phyloP scores from a whole-genome alignment of 92 coral and sea anemone genomes.

The Epizoanthus illoricatus region DNA sequence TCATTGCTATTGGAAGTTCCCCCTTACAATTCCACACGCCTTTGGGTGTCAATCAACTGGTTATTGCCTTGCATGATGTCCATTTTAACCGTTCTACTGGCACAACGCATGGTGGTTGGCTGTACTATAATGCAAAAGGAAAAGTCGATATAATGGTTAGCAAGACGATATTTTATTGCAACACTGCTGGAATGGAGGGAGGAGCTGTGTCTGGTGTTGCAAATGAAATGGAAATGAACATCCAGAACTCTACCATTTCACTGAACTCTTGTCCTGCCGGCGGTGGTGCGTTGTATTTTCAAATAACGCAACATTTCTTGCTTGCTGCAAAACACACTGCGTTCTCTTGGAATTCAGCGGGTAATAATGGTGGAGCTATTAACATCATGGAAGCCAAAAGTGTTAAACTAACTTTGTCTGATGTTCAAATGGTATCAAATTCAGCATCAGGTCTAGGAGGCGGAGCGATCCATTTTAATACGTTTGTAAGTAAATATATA shows the following conservation, averaged over 20 bases:
- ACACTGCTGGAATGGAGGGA: not conserved
- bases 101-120: slow-evolving; percentile 26
- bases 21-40: not conserved
- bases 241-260: not conserved
- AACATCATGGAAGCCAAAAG: not conserved
- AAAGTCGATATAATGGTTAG: not conserved
- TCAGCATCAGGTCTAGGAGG: not conserved
- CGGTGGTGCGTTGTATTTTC: slow-evolving; percentile 17
- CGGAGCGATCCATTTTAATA: not conserved
- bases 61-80: slow-evolving; percentile 6
- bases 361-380: not conserved
- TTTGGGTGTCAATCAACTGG: slow-evolving; percentile 5
- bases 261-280: not conserved
- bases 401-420: not conserved
- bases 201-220: slow-evolving; percentile 24
- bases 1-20: slow-evolving; percentile 14
- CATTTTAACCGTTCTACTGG: slow-evolving; percentile 8
- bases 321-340: not conserved
- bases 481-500: not conserved
- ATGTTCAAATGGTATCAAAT: not conserved
- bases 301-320: not conserved
- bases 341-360: not conserved
- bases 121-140: slow-evolving; percentile 16
- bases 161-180: not conserved
- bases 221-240: slow-evolving; percentile 5